Percentiles rank a stretch among this genome's conserved stretches.
These are phyloP conservation scores for Quadroppia sp. DNA, from an alignment of 2,888 invertebrate genomes.

Conservation along the genomic window DNA sequence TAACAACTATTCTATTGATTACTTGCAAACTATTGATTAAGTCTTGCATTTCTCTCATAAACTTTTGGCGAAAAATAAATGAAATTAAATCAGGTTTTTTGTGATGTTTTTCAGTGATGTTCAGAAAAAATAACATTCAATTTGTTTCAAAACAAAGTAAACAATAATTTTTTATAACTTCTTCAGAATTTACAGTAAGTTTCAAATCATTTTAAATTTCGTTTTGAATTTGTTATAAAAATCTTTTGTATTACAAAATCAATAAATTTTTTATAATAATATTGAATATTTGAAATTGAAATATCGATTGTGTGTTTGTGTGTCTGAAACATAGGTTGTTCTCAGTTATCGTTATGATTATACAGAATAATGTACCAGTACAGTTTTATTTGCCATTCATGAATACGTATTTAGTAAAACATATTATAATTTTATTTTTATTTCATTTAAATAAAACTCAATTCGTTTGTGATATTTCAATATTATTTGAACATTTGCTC, in stretches of 20 bases:
- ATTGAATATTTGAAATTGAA: no score
- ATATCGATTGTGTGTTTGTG: neutral
- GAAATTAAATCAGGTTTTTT: conserved; percentile 12
- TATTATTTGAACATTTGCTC: conserved; percentile 17
- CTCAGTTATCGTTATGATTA: neutral
- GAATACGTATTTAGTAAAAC: no score
- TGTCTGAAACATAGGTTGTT: neutral
- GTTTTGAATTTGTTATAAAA: neutral
- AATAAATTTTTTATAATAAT: no score
- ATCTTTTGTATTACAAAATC: no score
- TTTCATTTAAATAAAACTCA: no score
- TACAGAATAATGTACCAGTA: no score
- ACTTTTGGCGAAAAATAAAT: neutral
- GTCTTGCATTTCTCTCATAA: neutral
- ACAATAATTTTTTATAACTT: no score
- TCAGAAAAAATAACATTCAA: neutral
- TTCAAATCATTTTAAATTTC: neutral
- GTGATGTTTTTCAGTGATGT: neutral
- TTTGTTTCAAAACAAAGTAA: neutral
- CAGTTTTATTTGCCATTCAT: no score
- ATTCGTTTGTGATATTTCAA: neutral
- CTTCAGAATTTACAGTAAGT: neutral
- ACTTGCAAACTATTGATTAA: neutral
- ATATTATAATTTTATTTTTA: no score
- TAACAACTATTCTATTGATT: conserved; percentile 5